These are phyloP conservation scores for Lepus timidus DNA, from an alignment of 2,113 vertebrate genomes.

Conservation along the genomic window DNA sequence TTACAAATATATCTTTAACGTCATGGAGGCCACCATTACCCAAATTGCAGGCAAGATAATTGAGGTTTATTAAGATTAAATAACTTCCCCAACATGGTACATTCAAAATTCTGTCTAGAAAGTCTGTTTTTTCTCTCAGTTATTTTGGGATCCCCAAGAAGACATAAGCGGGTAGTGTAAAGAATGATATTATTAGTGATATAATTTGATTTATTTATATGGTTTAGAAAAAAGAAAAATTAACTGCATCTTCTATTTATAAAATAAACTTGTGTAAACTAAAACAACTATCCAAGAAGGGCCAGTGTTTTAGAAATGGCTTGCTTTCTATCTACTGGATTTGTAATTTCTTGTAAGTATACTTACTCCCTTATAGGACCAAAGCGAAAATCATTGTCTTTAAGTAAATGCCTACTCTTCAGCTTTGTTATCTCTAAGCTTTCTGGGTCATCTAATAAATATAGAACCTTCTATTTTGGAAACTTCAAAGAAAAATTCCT, in stretches of 20 bases:
- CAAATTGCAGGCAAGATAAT: not conserved
- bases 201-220: slow-evolving; percentile 20
- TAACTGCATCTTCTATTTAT: not conserved
- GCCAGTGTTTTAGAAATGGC: not conserved
- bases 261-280: slow-evolving; percentile 24
- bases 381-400: not conserved
- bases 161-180: not conserved
- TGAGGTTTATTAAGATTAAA: slow-evolving; percentile 13
- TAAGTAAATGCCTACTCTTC: slow-evolving; percentile 16
- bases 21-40: not conserved
- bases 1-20: not conserved
- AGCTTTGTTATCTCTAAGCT: not conserved
- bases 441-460: not conserved
- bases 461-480: not conserved
- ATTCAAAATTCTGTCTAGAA: slow-evolving; percentile 11
- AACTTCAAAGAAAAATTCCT: slow-evolving; percentile 44
- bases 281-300: not conserved
- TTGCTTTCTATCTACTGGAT: not conserved
- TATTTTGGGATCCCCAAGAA: slow-evolving; percentile 40
- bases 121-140: not conserved
- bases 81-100: not conserved
- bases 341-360: not conserved
- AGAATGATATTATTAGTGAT: not conserved
- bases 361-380: not conserved
- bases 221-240: slow-evolving; percentile 42